phyloP scores from a whole-genome alignment of 2,797 vertebrate species.

The Mormyrops attenuatus region DNA sequence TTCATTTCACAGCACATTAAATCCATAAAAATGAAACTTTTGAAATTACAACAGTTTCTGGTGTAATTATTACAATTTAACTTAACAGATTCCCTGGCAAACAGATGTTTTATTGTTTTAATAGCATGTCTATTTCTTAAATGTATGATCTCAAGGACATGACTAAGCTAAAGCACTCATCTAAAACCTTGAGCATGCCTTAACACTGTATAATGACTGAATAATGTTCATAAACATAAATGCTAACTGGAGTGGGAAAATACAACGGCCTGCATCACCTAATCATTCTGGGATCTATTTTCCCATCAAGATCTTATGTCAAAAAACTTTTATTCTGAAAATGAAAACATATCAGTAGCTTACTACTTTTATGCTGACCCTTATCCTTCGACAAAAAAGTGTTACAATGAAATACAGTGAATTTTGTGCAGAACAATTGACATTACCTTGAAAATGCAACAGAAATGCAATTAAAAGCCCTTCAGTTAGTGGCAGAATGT shows the following conservation, averaged over 20 bases:
- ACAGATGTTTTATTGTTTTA: neutral
- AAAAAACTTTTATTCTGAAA: neutral
- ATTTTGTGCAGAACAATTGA: neutral
- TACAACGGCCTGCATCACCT: neutral
- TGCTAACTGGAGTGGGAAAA: neutral
- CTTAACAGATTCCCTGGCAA: neutral
- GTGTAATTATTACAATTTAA: neutral
- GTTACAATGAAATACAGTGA: neutral
- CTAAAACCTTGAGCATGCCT: neutral
- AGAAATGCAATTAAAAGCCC: neutral
- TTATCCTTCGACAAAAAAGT: neutral
- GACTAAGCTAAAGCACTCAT: neutral
- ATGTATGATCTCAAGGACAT: neutral
- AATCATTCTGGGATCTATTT: neutral
- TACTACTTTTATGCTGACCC: neutral
- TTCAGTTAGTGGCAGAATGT: neutral
- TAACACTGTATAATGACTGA: neutral
- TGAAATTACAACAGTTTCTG: neutral
- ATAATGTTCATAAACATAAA: neutral
- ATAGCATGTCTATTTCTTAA: neutral
- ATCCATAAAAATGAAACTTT: neutral
- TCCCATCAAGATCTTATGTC: neutral
- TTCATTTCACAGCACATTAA: neutral
- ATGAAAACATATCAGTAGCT: neutral
- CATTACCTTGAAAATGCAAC: neutral